Evolutionary conservation across 1,140 invertebrate genomes (phyloP).

Genomic region (Macrobrachium nipponense): DNA sequence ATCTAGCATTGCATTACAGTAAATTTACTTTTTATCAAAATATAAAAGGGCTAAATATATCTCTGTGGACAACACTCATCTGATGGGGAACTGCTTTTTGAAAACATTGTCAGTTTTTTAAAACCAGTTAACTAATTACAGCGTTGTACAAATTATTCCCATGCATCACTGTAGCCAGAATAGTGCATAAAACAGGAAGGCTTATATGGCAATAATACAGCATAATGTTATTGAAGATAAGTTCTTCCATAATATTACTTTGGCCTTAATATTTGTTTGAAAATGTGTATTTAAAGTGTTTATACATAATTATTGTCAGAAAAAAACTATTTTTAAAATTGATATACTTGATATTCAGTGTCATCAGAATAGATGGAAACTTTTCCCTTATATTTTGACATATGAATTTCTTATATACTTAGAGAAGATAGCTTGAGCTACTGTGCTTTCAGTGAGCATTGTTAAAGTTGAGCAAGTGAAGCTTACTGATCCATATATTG

Average conservation of each 20-base stretch:
- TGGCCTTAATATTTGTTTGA: slow-evolving; percentile 62
- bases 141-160: slow-evolving; percentile 61
- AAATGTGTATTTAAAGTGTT: slow-evolving; percentile 53
- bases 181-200: slow-evolving; percentile 60
- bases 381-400: slow-evolving; percentile 61
- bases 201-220: slow-evolving; percentile 57
- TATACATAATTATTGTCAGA: slow-evolving; percentile 61
- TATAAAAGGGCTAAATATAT: background rate
- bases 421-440: slow-evolving; percentile 56
- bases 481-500: slow-evolving; percentile 4
- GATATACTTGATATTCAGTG: slow-evolving; percentile 61
- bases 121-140: slow-evolving; percentile 46
- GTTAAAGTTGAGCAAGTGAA: slow-evolving; percentile 33
- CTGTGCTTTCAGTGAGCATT: slow-evolving; percentile 59
- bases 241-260: slow-evolving; percentile 63
- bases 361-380: slow-evolving; percentile 58
- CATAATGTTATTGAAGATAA: slow-evolving; percentile 59
- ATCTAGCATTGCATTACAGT: too few relatives aligned
- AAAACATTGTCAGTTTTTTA: slow-evolving; percentile 37
- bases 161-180: slow-evolving; percentile 56
- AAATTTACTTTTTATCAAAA: background rate
- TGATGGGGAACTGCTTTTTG: slow-evolving; percentile 41
- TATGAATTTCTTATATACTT: slow-evolving; percentile 61
- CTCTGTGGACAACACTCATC: slow-evolving; percentile 42
- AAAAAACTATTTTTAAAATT: slow-evolving; percentile 62